Evolutionary conservation across 2,888 invertebrate species (phyloP).

Genomic region (Anodontia alba): DNA sequence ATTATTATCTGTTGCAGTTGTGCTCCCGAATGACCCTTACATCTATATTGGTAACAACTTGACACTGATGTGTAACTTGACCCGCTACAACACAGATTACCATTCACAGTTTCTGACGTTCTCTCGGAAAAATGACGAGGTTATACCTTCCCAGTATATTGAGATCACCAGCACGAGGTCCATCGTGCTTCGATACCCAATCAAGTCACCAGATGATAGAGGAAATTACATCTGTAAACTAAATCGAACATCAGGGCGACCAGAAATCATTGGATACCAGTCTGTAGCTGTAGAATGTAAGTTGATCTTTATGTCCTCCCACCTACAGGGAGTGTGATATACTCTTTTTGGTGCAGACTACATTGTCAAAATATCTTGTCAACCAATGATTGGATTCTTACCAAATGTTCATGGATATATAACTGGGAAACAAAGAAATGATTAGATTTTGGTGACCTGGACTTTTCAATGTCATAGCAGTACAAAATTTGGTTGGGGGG

Average conservation of each 20-base stretch:
- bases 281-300: conserved; percentile 74
- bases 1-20: conserved; percentile 62
- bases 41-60: conserved; percentile 71
- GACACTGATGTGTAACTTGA: conserved; percentile 73
- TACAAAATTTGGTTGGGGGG: too few relatives aligned
- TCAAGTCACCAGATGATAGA: conserved; percentile 60
- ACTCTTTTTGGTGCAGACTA: too few relatives aligned
- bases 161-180: conserved; percentile 66
- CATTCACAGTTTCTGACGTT: conserved; percentile 69
- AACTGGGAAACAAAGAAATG: too few relatives aligned
- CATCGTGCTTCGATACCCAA: conserved; percentile 67
- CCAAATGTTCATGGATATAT: too few relatives aligned
- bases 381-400: too few relatives aligned
- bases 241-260: conserved; percentile 55
- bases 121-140: conserved; percentile 60
- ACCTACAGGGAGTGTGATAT: too few relatives aligned
- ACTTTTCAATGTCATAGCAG: too few relatives aligned
- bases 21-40: conserved; percentile 68
- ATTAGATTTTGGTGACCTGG: too few relatives aligned
- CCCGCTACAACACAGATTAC: conserved; percentile 62
- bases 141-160: conserved; percentile 58
- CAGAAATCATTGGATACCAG: conserved; percentile 63
- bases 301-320: conserved; percentile 46
- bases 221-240: conserved; percentile 71
- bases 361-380: too few relatives aligned